Evolutionary conservation across 2,797 vertebrate genomes (phyloP), one percentile per base, ranked within the genome.

Genomic region (Leptoclinus maculatus): DNA sequence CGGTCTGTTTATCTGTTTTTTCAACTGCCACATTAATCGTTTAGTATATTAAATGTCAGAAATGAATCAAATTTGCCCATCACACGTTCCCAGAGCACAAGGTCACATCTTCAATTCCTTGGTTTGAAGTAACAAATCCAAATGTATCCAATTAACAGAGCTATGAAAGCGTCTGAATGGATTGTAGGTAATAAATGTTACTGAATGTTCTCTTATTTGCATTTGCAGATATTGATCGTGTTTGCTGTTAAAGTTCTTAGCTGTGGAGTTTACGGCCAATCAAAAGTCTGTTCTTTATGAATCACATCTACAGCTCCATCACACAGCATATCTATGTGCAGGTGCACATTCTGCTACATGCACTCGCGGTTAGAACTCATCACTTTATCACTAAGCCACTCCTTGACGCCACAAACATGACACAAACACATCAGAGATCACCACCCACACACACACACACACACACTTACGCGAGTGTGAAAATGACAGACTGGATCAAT

Each of bases 401-500:
- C 70, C 27, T 67, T 29, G 16, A 79, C 66, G 73, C 39, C 39
- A 62, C 63, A 71, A 70, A 78, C 76, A 71, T 51, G 76, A 72
- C 68, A 67, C 29, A 36, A 83, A 83, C 73, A 77, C 70, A 71
- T 77, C 77, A 54, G 51, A 80, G 43, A 83, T 74, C 56, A 54
- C 63, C 80, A 80, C 34, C 53, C 39, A 67, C 19, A 49, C 19
- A 47, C 17, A 21, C 17, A 21, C 16, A 45, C 43, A 45, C 45
- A 47, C 21, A 49, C 62, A 83, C 27, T 83, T 68, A 80, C 63
- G 23, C 8, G 21, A 82, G 83, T 83, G 79, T 79, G 85, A 91
- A 87, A 79, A 79, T 63, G 86, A 82, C 82, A 77, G 82, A 82
- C 85, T 86, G 82, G 87, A 93, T 92, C 90, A 82, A 92, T 92